These are phyloP conservation scores for Hemibagrus wyckioides DNA, from an alignment of 2,113 vertebrate species.

Conservation along the genomic window DNA sequence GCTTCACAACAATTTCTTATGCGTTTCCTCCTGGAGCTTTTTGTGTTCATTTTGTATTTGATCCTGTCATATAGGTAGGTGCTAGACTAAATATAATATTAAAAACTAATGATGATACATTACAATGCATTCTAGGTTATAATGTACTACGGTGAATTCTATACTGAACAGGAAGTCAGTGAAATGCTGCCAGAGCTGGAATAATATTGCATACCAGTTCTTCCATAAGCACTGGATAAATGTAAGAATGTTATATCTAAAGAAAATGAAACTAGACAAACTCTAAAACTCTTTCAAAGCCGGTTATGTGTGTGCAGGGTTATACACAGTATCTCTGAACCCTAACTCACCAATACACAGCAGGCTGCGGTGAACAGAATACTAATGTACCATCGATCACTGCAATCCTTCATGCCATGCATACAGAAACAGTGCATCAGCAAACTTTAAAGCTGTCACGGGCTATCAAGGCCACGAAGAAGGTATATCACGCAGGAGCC, in stretches of 20 bases:
- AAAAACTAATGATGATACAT: not conserved
- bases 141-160: too few relatives aligned
- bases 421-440: constrained; percentile 47
- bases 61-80: not conserved
- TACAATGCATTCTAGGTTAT: not conserved
- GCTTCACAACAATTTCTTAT: not conserved
- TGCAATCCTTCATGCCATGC: constrained; percentile 55
- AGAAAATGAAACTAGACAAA: not conserved
- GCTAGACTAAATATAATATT: not conserved
- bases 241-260: not conserved
- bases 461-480: constrained; percentile 7
- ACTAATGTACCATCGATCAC: constrained; percentile 50
- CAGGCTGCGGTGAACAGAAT: constrained; percentile 44
- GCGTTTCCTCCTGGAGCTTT: not conserved
- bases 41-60: not conserved
- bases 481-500: not conserved
- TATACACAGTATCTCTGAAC: constrained; percentile 27
- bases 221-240: not conserved
- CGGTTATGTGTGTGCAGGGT: not conserved
- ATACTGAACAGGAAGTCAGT: not conserved
- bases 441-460: constrained; percentile 30
- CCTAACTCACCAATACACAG: constrained; percentile 1
- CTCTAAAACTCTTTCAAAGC: not conserved
- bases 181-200: not conserved
- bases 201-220: not conserved